Evolutionary conservation across 64 coral and sea anemone species (phyloP), one percentile per base, ranked within the genome.

Genomic region (Porites lutea): DNA sequence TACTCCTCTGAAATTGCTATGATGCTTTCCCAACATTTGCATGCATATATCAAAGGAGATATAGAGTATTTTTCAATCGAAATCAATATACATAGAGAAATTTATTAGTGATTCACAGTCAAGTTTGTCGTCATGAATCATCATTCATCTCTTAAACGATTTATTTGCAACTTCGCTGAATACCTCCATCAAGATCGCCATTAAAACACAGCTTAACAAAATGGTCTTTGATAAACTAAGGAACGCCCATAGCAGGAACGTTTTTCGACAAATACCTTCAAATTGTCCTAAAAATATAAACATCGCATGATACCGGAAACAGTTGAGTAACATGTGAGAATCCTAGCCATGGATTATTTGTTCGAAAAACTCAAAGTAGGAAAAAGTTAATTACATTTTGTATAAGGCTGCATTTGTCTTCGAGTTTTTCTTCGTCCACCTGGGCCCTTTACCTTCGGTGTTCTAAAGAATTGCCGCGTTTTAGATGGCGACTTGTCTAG

Each of bases 401-500:
- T 82, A 23, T 93, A 93, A 47, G 82, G 71, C 50, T 93, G 82
- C 49, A 85, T 64, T 49, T 93, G 82, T 60, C 83, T 47, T 48
- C 82, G 72, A 27, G 66, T 27, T 87, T 71, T 74, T 49, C 65
- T 87, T 48, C 75, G 63, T 20, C 58, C 51, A 22, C 62, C 16
- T 65, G 27, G 1, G 27, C 59, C 72, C 46, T 93, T 84, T 20
- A 63, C 52, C 63, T 84, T 93, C 14, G 91, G 82, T 1, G 91
- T 66, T 76, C 85, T 93, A 37, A 93, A 93, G 15, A 48, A 22
- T 15, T 18, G n/a, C 4, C 52, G 72, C 13, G 10, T 14, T 61
- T 21, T 10, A 46, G 46, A 77, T 13, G 91, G 82, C 27, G 91
- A 93, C 75, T 93, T 82, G 76, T 93, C 91, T 6, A 93, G 91